Conservation (phyloP, 2,113 vertebrate species). For the Sardina pilchardus region DNA sequence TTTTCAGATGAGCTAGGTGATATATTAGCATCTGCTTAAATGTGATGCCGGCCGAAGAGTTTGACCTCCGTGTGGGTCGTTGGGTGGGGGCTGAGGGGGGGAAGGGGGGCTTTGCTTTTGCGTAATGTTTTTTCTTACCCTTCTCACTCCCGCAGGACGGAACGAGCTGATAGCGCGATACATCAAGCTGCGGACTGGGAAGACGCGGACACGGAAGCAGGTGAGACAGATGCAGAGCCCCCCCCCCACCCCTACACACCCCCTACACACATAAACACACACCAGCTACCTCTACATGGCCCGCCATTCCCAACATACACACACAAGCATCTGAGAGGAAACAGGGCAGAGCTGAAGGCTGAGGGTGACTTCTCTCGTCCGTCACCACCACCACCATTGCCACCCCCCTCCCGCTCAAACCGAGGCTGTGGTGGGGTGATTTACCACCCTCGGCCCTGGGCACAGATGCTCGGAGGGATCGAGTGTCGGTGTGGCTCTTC, state of each 20-base stretch:
- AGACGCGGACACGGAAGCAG: constrained; percentile 97
- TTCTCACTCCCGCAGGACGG: constrained; percentile 75
- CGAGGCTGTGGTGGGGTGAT: constrained; percentile 52
- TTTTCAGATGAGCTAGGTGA: constrained; percentile 2
- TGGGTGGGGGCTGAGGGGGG: not conserved
- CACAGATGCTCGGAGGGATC: constrained; percentile 70
- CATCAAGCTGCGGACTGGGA: constrained; percentile 95
- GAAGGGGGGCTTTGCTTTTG: not conserved
- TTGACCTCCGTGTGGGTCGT: not conserved
- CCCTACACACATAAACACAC: not conserved
- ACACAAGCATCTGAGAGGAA: not conserved
- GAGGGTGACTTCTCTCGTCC: not conserved
- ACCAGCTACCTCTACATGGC: not conserved
- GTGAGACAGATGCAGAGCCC: constrained; percentile 63
- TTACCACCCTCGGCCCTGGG: constrained; percentile 56
- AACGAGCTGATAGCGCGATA: constrained; percentile 95
- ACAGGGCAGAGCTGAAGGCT: not conserved
- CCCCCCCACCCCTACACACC: not conserved
- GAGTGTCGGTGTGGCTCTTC: constrained; percentile 65
- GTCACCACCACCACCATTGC: not conserved
- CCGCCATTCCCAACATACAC: not conserved
- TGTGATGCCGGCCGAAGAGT: not conserved
- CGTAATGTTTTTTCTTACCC: not conserved
- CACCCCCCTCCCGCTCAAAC: constrained; percentile 29
- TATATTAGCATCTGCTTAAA: constrained; percentile 2